Conservation (phyloP, 2,113 vertebrate genomes). For the Spermophilus dauricus region DNA sequence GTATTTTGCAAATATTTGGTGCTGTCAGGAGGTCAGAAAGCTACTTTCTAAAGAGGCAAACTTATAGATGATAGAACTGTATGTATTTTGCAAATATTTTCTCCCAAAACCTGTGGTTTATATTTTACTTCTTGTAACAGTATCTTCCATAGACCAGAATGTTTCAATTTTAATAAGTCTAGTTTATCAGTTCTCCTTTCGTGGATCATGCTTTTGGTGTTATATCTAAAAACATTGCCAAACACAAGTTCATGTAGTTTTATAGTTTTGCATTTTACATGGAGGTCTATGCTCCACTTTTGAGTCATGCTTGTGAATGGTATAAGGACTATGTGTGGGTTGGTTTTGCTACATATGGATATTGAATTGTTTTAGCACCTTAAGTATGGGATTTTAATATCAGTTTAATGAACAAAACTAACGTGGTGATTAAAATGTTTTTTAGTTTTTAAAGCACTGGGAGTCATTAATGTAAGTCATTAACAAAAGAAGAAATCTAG, state of each 20-base stretch:
- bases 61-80: not conserved
- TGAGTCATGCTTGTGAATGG: not conserved
- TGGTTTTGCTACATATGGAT: not conserved
- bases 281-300: not conserved
- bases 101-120: not conserved
- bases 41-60: too few species aligned
- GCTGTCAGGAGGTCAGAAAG: too few species aligned
- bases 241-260: not conserved
- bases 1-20: too few species aligned
- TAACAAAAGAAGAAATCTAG: slow-evolving; percentile 25
- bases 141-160: not conserved
- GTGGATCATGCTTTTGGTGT: not conserved
- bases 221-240: slow-evolving; percentile 12
- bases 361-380: not conserved
- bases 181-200: not conserved
- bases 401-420: slow-evolving; percentile 12
- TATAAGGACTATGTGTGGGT: not conserved
- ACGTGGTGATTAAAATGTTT: not conserved
- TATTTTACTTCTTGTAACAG: not conserved
- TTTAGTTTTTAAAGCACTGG: not conserved
- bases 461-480: not conserved
- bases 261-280: slow-evolving; percentile 23
- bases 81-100: not conserved
- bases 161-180: not conserved
- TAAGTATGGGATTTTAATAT: not conserved